Base-by-base conservation (phyloP, 2,797 vertebrate species). In the Semaprochilodus insignis region DNA sequence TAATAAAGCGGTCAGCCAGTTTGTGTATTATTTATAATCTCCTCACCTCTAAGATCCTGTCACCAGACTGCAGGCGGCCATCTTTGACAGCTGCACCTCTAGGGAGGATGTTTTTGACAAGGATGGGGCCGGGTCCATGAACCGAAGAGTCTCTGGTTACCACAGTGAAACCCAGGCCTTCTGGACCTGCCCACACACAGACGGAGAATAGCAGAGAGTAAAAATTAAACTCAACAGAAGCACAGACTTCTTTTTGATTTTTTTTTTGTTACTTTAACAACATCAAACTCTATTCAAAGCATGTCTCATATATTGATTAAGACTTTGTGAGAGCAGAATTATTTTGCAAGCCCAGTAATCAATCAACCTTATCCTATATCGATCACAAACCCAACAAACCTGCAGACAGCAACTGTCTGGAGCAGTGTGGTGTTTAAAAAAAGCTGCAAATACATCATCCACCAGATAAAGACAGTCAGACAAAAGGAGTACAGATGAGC, bases 81-180 rank as follows among this genome's bases (percentile, higher is more conserved):
- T 99, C 98, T 92, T 97, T 98, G 80, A 99, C 90, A 65, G 98
- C 98, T 69, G 98, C 98, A 87, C 98, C 98, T 70, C 97, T 96
- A 13, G 97, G 95, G n/a, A 99, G 93, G 91, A 99, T 99, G 88
- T 99, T 99, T 91, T 99, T 99, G 74, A 99, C 97, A 21, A 99
- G 96, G 90, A 99, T 99, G 0, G 98, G 98, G 63, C 98, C 97
- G 0, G 96, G 96, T n/a, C 96, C 97, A 0, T 98, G 97, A 6
- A 98, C 91, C 31, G 97, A 96, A 70, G 97, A 97, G 83, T 99
- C 98, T 93, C 97, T 97, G 81, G 98, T 99, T 80, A 99, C 98
- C 8, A 99, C 97, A 0, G 98, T 99, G 87, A 99, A 99, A 62
- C 98, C 98, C 85, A 99, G 96, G 71, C 98, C 98, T 89, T 99